phyloP scores from a whole-genome alignment of 1,140 invertebrate genomes.

The Apis laboriosa region DNA sequence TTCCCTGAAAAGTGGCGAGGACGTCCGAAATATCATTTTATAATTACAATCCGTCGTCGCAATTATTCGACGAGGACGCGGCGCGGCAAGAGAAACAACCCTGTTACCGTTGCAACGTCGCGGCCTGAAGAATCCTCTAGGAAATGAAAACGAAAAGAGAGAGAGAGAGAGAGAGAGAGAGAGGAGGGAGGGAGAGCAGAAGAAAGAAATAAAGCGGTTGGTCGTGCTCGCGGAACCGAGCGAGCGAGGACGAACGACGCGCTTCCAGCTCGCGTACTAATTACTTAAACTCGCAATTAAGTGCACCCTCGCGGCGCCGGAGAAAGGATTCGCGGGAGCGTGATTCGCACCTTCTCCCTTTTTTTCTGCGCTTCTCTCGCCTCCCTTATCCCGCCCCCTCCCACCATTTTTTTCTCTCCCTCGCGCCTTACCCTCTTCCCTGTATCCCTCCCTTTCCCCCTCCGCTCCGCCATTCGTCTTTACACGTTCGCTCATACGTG shows the following conservation, averaged over 20 bases:
- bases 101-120: slow-evolving; percentile 25
- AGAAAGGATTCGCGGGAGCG: slow-evolving; percentile 72
- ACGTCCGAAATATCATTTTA: slow-evolving; percentile 50
- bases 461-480: slow-evolving; percentile 49
- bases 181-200: neutral
- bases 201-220: slow-evolving; percentile 35
- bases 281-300: slow-evolving; percentile 74
- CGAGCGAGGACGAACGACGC: slow-evolving; percentile 58
- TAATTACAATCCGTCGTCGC: slow-evolving; percentile 48
- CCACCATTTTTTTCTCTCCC: neutral
- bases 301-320: slow-evolving; percentile 59
- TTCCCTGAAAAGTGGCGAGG: slow-evolving; percentile 41
- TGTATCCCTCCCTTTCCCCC: slow-evolving; percentile 25
- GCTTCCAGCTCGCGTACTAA: slow-evolving; percentile 66
- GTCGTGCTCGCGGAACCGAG: slow-evolving; percentile 42
- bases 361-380: slow-evolving; percentile 50
- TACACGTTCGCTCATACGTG: slow-evolving; percentile 51
- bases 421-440: slow-evolving; percentile 64
- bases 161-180: too few relatives aligned
- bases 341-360: slow-evolving; percentile 73
- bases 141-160: slow-evolving; percentile 15
- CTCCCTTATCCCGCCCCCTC: neutral
- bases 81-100: slow-evolving; percentile 38
- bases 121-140: slow-evolving; percentile 43
- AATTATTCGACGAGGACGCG: slow-evolving; percentile 33